phyloP scores from a whole-genome alignment of 1,140 invertebrate genomes.

The Lepidurus arcticus region DNA sequence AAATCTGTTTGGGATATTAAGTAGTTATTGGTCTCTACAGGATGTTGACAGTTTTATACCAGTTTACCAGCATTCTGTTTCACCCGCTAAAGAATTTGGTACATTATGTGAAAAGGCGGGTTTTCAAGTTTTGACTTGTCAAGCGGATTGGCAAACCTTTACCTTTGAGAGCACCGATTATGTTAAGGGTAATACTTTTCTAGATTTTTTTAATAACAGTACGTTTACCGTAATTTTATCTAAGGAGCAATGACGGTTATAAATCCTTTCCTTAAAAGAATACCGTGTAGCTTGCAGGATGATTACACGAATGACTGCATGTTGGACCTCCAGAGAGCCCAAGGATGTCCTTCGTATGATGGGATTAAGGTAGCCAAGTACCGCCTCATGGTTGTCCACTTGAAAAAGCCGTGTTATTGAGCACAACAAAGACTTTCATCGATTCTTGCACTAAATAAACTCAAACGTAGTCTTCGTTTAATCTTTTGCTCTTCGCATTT shows the following conservation, averaged over 20 bases:
- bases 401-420: not conserved
- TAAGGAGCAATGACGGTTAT: constrained; percentile 41
- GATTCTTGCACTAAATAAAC: too few relatives aligned
- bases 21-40: constrained; percentile 34
- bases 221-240: constrained; percentile 52
- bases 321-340: too few relatives aligned
- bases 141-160: constrained; percentile 56
- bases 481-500: too few relatives aligned
- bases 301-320: too few relatives aligned
- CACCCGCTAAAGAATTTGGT: constrained; percentile 56
- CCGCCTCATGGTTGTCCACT: constrained; percentile 40
- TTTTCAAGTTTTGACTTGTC: constrained; percentile 59
- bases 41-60: constrained; percentile 56
- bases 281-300: too few relatives aligned
- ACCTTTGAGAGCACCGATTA: constrained; percentile 54
- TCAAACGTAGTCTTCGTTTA: too few relatives aligned
- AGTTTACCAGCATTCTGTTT: constrained; percentile 44
- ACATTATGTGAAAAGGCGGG: constrained; percentile 58
- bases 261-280: constrained; percentile 13
- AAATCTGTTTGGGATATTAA: too few relatives aligned
- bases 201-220: constrained; percentile 58
- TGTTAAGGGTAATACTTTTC: constrained; percentile 42
- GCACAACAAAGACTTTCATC: too few relatives aligned
- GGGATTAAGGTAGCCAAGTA: constrained; percentile 39
- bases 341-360: constrained; percentile 32